phyloP scores from a whole-genome alignment of 2,113 vertebrate genomes.

The Indri indri region DNA sequence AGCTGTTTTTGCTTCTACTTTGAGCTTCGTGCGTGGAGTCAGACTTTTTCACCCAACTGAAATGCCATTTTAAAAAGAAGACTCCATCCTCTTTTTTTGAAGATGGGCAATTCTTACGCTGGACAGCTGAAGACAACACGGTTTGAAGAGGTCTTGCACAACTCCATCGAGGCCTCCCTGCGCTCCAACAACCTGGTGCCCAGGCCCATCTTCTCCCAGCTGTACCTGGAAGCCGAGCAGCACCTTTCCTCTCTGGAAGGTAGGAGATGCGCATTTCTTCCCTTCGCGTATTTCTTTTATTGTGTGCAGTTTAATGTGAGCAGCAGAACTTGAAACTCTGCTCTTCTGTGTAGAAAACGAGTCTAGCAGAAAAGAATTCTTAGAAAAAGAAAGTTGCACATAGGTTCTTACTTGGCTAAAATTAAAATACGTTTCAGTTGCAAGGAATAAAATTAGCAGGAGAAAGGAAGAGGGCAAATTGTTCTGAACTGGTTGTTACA shows the following conservation, averaged over 20 bases:
- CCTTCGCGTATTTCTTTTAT: accelerated
- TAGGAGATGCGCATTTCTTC: slow-evolving; percentile 67
- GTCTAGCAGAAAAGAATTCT: neutral
- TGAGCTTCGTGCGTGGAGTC: neutral
- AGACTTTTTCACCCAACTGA: slow-evolving; percentile 52
- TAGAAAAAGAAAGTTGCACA: neutral
- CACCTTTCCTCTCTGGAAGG: slow-evolving; percentile 88
- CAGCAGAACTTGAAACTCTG: accelerated
- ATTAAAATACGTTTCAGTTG: neutral
- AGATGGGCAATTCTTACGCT: slow-evolving; percentile 98
- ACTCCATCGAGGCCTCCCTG: slow-evolving; percentile 97
- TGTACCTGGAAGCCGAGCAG: slow-evolving; percentile 95
- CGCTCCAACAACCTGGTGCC: slow-evolving; percentile 94
- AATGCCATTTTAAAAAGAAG: slow-evolving; percentile 41
- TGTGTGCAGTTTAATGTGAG: accelerated
- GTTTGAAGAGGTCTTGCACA: slow-evolving; percentile 97
- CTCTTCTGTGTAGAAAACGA: neutral
- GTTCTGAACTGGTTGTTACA: neutral
- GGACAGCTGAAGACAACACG: slow-evolving; percentile 95
- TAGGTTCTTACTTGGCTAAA: neutral
- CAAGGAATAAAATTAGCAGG: neutral
- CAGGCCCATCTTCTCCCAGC: slow-evolving; percentile 95
- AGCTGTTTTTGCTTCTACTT: neutral
- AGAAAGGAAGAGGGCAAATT: neutral
- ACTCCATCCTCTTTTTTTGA: slow-evolving; percentile 13